Evolutionary conservation across 2,888 invertebrate genomes (phyloP), one percentile per base, ranked within the genome.

Genomic region (Halictus quadricinctus): DNA sequence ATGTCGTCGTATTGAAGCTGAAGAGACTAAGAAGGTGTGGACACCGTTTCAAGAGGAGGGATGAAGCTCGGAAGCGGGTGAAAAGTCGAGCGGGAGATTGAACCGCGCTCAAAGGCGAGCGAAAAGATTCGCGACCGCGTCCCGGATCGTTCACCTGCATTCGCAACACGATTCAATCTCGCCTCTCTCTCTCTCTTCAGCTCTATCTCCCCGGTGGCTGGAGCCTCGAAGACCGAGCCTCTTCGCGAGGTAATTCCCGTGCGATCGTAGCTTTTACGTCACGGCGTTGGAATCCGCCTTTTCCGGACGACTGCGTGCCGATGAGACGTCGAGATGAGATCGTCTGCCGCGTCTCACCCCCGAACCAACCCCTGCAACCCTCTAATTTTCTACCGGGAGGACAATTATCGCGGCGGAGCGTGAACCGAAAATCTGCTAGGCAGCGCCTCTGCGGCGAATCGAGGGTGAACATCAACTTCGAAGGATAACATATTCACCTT

Each of bases 241-340:
- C 58, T 70, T 46, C 76, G 64, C 43, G 72, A 72, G 54, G 84
- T 84, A 85, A 89, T 88, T 86, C 76, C 80, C 88, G 79, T 77
- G 84, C 87, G 87, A 85, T 88, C 80, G 79, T 77, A 78, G 76
- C 64, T 77, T 72, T 54, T 79, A 80, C 82, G 80, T 66, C 54
- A 72, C 80, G 74, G 3, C 8, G 8, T 77, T 29, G 79, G 81
- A 85, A 85, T 83, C 77, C 82, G 84, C 8, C 36, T 79, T 88
- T 88, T 84, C 85, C 83, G 48, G 69, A 41, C 83, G 83, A 69
- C 79, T 86, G 88, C 85, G 72, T 79, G 83, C 80, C 88, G 86
- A 88, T 86, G 83, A 86, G 82, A 88, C 64, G 80, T 79, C 84
- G 84, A 88, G 84, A 84, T 88, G 86, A 80, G 81, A 86, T 88